Percentiles rank a stretch among this genome's conserved stretches.
phyloP scores from a whole-genome alignment of 2,113 vertebrate species.

The Lampris megalopsis region DNA sequence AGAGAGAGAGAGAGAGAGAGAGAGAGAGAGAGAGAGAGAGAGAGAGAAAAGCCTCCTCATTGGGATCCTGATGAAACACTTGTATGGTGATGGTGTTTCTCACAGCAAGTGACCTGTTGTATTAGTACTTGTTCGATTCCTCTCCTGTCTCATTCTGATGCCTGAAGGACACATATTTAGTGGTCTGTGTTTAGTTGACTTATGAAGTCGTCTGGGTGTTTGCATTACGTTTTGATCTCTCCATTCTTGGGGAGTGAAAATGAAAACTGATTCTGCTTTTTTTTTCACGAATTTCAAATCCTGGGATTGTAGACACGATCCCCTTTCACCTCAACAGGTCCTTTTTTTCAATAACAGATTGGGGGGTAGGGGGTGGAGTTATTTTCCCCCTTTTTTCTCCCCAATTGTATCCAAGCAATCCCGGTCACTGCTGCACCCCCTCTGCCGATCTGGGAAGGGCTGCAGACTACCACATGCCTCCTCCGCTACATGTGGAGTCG shows the following conservation, averaged over 20 bases:
- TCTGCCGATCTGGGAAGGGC: too few relatives aligned
- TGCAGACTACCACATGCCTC: too few relatives aligned
- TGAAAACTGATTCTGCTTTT: background rate
- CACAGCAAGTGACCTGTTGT: conserved; percentile 9
- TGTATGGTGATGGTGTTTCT: background rate
- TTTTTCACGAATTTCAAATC: too few relatives aligned
- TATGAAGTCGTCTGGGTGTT: conserved; percentile 28
- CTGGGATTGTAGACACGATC: background rate
- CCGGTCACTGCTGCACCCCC: too few relatives aligned
- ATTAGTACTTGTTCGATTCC: conserved; percentile 9
- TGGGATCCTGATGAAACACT: conserved; percentile 20
- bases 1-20: background rate
- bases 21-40: background rate
- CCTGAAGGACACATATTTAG: conserved; percentile 22
- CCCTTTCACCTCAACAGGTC: too few relatives aligned
- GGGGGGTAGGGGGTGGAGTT: too few relatives aligned
- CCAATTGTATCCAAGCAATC: too few relatives aligned
- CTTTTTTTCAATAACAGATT: too few relatives aligned
- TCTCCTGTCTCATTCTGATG: conserved; percentile 6
- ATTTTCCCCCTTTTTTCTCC: too few relatives aligned
- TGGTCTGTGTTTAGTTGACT: conserved; percentile 3
- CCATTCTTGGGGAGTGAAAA: background rate
- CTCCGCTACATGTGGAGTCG: too few relatives aligned
- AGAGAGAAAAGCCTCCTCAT: background rate
- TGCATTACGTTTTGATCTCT: background rate